Evolutionary conservation across 1,140 invertebrate species (phyloP), one percentile per base, ranked within the genome.

Genomic region (Drosophila obscura): DNA sequence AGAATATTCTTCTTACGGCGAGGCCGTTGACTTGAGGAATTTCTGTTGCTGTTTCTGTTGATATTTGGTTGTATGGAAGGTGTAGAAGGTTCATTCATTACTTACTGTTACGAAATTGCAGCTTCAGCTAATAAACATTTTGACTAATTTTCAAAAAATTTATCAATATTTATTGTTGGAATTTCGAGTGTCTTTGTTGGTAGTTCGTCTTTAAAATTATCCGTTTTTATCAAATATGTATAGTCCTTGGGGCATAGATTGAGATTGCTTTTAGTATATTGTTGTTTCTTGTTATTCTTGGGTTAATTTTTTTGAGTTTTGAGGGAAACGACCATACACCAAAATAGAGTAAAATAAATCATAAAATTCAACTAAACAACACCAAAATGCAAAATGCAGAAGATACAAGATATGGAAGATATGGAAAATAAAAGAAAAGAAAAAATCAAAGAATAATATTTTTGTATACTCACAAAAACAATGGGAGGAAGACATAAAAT

Each of bases 381-480:
- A 51, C 11, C 26, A 35, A 11, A 60, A 66, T 4, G 11, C 31
- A 31, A 56, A 53, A 73, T 73, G 48, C 45, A 31, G 50, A 19
- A 65, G 46, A 44, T 28, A 48, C 19, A 1, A 19, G 19, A n/a
- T 19, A 19, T n/a, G n/a, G n/a, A 15, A 59, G 45, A 58, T 35
- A 35, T 28, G 60, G 15, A 46, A 56, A 43, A 55, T 51, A 65
- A 26, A 73, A 73, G 58, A 65, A 53, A 73, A 87, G 19, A 19
- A 19, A 81, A 78, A 73, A 77, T 73, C 49, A 76, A 87, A 87
- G 79, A 73, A 77, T 73, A 83, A 77, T 52, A 77, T 79, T 88
- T 88, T 83, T 88, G 79, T 88, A 88, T 88, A 88, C 83, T 88
- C 80, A 88, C 83, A 88, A 88, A 88, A 88, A 88, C 67, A 80